A percentile compares a stretch with the other conserved stretches of the same genome.
phyloP scores from a whole-genome alignment of 2,888 invertebrate genomes.

The Cynaeus angustus region DNA sequence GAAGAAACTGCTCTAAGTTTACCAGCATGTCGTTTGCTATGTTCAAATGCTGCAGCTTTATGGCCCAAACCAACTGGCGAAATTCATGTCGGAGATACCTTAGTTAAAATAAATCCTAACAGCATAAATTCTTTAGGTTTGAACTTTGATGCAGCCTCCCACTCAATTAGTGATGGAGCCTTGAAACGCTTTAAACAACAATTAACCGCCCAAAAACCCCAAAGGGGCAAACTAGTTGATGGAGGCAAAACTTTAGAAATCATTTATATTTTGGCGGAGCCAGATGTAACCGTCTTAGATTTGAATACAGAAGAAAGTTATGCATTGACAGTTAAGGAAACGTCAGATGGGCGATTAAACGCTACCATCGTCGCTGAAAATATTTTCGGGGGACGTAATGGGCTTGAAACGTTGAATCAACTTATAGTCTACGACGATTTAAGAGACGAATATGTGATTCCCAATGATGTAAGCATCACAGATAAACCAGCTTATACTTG shows the following conservation, averaged over 20 bases:
- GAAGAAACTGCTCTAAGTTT: slow-evolving; percentile 72
- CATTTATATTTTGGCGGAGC: slow-evolving; percentile 61
- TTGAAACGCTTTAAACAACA: slow-evolving; percentile 59
- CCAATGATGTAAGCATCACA: slow-evolving; percentile 76
- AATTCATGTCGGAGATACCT: slow-evolving; percentile 73
- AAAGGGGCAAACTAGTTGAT: slow-evolving; percentile 48
- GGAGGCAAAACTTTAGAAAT: slow-evolving; percentile 68
- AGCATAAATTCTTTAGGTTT: slow-evolving; percentile 72
- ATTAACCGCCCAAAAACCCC: slow-evolving; percentile 51
- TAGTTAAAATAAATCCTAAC: slow-evolving; percentile 73
- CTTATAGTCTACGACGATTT: slow-evolving; percentile 81
- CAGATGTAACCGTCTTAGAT: slow-evolving; percentile 65
- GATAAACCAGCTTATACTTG: slow-evolving; percentile 92
- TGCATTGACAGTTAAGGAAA: slow-evolving; percentile 69
- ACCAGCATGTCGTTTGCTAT: slow-evolving; percentile 79
- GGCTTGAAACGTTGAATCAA: slow-evolving; percentile 80
- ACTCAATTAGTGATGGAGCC: slow-evolving; percentile 58
- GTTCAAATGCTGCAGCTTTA: slow-evolving; percentile 75
- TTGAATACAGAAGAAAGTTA: slow-evolving; percentile 78
- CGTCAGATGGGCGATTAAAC: slow-evolving; percentile 72
- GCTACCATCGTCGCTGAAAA: slow-evolving; percentile 75
- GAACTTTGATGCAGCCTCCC: slow-evolving; percentile 54
- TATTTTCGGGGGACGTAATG: slow-evolving; percentile 82
- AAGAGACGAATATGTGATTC: slow-evolving; percentile 76
- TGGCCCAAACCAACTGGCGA: slow-evolving; percentile 81